Evolutionary conservation across 2,113 vertebrate species (phyloP).

Genomic region (Scatophagus argus): DNA sequence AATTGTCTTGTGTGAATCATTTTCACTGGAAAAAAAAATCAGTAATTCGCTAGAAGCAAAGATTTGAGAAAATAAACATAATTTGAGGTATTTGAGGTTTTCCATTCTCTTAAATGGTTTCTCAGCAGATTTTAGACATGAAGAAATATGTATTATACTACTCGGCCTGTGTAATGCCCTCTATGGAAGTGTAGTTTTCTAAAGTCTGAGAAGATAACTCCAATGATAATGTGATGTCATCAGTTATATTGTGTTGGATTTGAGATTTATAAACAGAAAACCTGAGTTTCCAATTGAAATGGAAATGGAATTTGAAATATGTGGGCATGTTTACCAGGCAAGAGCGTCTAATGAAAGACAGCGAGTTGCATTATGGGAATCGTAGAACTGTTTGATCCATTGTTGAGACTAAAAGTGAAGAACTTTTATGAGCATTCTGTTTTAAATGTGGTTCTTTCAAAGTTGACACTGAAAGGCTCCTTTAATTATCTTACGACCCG

Average conservation of each 20-base stretch:
- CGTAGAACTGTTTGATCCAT: not conserved
- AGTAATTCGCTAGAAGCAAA: not conserved
- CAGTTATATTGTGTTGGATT: not conserved
- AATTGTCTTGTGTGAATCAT: not conserved
- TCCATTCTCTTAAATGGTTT: not conserved
- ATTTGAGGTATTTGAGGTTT: not conserved
- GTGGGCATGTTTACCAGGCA: not conserved
- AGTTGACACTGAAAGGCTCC: not conserved
- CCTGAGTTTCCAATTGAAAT: not conserved
- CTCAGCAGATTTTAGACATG: not conserved
- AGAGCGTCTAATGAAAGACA: not conserved
- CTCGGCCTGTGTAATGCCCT: not conserved
- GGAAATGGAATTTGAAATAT: not conserved
- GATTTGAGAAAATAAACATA: not conserved
- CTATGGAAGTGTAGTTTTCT: not conserved
- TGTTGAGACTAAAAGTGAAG: not conserved
- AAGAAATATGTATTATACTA: not conserved
- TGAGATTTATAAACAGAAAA: not conserved
- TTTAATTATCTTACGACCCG: not conserved
- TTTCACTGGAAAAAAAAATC: not conserved
- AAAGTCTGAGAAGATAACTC: not conserved
- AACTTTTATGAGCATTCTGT: not conserved
- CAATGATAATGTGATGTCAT: not conserved
- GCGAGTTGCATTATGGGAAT: not conserved
- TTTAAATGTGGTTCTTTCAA: not conserved